Percentiles rank a stretch among this genome's conserved stretches.
Evolutionary conservation across 2,888 invertebrate species (phyloP).

Genomic region (Anorthoa munda): DNA sequence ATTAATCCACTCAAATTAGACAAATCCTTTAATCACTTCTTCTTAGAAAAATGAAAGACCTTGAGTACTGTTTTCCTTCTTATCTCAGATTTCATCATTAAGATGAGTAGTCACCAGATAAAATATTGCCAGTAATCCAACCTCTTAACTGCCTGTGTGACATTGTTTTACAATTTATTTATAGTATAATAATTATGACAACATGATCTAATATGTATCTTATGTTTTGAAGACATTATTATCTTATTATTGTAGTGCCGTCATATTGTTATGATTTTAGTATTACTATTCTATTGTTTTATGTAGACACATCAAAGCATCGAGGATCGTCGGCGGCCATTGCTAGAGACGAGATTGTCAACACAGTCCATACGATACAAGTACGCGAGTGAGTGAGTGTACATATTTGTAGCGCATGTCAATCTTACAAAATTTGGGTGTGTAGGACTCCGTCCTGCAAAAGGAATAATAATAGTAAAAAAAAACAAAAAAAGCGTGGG

Average conservation of each 20-base stretch:
- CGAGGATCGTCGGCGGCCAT: too few species aligned
- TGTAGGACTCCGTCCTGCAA: too few species aligned
- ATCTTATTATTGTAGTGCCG: neutral
- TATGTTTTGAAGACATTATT: constrained; percentile 18
- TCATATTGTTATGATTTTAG: neutral
- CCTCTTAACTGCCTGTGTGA: neutral
- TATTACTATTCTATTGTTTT: neutral
- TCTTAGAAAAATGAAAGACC: neutral
- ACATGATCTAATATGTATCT: constrained; percentile 7
- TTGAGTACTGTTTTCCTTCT: constrained; percentile 3
- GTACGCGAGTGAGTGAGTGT: too few species aligned
- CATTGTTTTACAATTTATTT: constrained; percentile 12
- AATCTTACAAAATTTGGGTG: too few species aligned
- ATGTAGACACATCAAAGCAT: neutral
- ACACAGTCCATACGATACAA: too few species aligned
- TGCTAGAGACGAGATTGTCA: too few species aligned
- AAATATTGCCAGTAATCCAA: neutral
- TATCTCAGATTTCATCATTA: neutral
- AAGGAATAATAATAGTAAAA: too few species aligned
- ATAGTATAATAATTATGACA: constrained; percentile 14
- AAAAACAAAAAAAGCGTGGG: too few species aligned
- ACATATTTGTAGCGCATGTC: too few species aligned
- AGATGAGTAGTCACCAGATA: neutral
- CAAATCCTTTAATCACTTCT: neutral
- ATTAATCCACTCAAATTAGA: too few species aligned